Evolutionary conservation across 2,888 invertebrate species (phyloP).

Genomic region (Cataglyphis rosenhaueri): DNA sequence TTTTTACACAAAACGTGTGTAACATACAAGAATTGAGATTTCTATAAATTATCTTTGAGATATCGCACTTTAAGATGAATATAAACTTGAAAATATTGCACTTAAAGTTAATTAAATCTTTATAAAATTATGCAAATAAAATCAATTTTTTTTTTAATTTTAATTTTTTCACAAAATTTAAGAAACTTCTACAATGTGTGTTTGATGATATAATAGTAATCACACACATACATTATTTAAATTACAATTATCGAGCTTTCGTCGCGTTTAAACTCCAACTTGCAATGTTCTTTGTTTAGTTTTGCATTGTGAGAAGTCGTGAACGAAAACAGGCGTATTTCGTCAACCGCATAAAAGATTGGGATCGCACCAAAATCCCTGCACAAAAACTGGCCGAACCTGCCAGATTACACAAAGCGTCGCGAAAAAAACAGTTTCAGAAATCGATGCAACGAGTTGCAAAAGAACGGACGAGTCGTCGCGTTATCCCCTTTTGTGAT

Average conservation of each 20-base stretch:
- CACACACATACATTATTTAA: not conserved
- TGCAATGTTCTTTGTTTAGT: not conserved
- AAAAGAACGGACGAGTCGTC: slow-evolving; percentile 22
- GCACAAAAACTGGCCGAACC: slow-evolving; percentile 47
- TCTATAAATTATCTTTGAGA: not conserved
- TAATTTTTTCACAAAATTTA: not conserved
- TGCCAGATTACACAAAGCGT: slow-evolving; percentile 53
- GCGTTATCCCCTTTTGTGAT: slow-evolving; percentile 72
- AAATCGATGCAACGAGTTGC: slow-evolving; percentile 47
- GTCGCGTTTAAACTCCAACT: not conserved
- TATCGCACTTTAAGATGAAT: not conserved
- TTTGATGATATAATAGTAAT: not conserved
- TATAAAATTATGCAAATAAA: not conserved
- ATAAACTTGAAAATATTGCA: not conserved
- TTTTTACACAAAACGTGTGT: not conserved
- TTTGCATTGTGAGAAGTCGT: slow-evolving; percentile 37
- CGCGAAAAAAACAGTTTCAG: slow-evolving; percentile 54
- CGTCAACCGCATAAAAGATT: slow-evolving; percentile 35
- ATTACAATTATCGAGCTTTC: not conserved
- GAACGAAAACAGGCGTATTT: slow-evolving; percentile 6
- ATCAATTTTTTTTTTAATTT: not conserved
- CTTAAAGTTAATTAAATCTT: not conserved
- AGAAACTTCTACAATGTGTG: not conserved
- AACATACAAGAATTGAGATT: not conserved
- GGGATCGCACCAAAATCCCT: slow-evolving; percentile 42